Base-by-base conservation (phyloP, 2,888 invertebrate species). In the Chirona hameri region DNA sequence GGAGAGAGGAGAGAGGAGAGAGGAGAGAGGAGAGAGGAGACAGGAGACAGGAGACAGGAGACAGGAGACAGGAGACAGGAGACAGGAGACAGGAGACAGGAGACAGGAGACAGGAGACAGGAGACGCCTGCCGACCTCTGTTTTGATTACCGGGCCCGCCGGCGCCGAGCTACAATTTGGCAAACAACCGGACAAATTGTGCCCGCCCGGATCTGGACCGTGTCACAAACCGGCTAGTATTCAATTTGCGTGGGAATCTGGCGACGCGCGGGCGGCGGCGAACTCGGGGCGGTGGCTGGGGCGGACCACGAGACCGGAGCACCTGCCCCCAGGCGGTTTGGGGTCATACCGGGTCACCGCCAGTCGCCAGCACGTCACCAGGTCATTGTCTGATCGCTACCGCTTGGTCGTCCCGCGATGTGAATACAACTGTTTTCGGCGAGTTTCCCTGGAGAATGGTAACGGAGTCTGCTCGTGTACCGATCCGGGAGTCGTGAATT, bases 161-260 rank as follows among this genome's bases (percentile, higher is more conserved):
- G 39, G 0, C 76, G 31, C 76, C 21, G 39, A 5, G 39, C 39
- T 76, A 76, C 76, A 76, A 76, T 76, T 76, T 76, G 76, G 39
- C 76, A 76, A 76, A 76, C 76, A 76, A 76, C 76, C 39, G 76
- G 76, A 76, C 76, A 76, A 76, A 76, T 76, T 76, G 76, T 76
- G 27, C 10, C 31, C 39, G 76, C 5, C 9, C 39, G 21, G 21
- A 7, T 21, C 76, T 76, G 76, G 76, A 76, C 76, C 24, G 1
- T 76, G 76, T 76, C 76, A 76, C 76, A 39, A 39, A 4, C 76
- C 7, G 31, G 76, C 76, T 76, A 76, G 39, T 76, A 76, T 76
- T 76, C 76, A 39, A 76, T 76, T 39, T 76, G 39, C 76, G 76
- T 76, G 76, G 76, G 76, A 76, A 39, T 21, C 76, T 7, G 12